Percentiles rank a stretch among this genome's conserved stretches.
Evolutionary conservation across 2,888 invertebrate species (phyloP).

Genomic region (Patella ulyssiponensis): DNA sequence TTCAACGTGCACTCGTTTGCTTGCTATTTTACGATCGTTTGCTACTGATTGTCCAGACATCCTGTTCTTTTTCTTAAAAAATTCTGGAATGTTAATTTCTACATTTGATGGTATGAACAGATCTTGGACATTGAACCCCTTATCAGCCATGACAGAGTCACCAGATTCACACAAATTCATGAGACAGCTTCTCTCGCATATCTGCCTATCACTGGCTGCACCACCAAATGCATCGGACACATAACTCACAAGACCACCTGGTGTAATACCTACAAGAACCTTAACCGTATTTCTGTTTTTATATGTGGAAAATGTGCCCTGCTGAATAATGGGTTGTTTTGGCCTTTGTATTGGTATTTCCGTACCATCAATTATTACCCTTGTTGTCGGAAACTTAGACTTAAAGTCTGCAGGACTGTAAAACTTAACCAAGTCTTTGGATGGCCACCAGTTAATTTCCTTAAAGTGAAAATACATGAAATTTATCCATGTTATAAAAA

Average conservation of each 20-base stretch:
- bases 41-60: conserved; percentile 29
- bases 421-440: conserved; percentile 34
- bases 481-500: conserved; percentile 40
- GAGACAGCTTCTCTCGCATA: conserved; percentile 35
- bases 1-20: conserved; percentile 45
- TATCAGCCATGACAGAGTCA: conserved; percentile 38
- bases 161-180: conserved; percentile 33
- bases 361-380: conserved; percentile 50
- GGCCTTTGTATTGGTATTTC: conserved; percentile 38
- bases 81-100: conserved; percentile 40
- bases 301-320: not conserved
- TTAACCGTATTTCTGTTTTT: conserved; percentile 28
- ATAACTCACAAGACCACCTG: conserved; percentile 23
- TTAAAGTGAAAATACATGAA: conserved; percentile 43
- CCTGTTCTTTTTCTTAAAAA: conserved; percentile 40
- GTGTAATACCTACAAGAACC: conserved; percentile 26
- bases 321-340: not conserved
- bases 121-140: conserved; percentile 26
- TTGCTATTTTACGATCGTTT: conserved; percentile 38
- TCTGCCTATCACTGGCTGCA: conserved; percentile 41
- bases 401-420: conserved; percentile 42
- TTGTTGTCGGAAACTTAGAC: conserved; percentile 40
- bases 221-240: conserved; percentile 34
- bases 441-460: conserved; percentile 42
- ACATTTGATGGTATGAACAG: conserved; percentile 37